Conservation (phyloP, 2,797 vertebrate species). For the Acanthurus tractus region DNA sequence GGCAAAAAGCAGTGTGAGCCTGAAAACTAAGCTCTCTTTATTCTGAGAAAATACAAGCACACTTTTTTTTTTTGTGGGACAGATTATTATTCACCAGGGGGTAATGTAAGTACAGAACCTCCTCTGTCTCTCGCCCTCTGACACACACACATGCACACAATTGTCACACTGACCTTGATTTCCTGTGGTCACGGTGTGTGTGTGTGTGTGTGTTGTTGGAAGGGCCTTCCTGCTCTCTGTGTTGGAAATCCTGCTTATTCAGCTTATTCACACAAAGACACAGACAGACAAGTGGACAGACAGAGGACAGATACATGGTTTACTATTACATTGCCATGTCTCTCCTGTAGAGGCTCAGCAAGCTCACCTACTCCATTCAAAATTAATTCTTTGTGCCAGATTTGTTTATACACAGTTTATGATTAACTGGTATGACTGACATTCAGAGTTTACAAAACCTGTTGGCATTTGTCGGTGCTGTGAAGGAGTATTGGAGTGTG, state of each 20-base stretch:
- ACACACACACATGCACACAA: conserved; percentile 49
- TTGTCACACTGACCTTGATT: conserved; percentile 80
- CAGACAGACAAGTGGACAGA: conserved; percentile 24
- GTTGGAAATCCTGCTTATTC: conserved; percentile 77
- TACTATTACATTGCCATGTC: conserved; percentile 21
- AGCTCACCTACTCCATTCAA: conserved; percentile 13
- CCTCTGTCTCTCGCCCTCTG: conserved; percentile 50
- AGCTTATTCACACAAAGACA: conserved; percentile 69
- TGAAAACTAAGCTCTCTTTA: conserved; percentile 37
- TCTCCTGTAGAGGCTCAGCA: conserved; percentile 16
- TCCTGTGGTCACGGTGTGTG: conserved; percentile 52
- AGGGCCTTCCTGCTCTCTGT: conserved; percentile 72
- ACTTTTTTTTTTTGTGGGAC: conserved; percentile 30
- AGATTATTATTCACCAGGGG: conserved; percentile 69
- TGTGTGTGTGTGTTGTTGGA: conserved; percentile 51
- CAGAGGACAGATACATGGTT: conserved; percentile 15
- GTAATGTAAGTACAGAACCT: conserved; percentile 61
- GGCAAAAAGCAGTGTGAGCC: conserved; percentile 42
- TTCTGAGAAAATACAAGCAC: conserved; percentile 55
- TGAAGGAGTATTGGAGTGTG: neutral
- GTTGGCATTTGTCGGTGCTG: neutral
- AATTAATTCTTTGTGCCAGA: neutral
- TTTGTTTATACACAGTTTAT: conserved; percentile 17
- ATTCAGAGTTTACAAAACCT: neutral
- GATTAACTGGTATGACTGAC: conserved; percentile 25